phyloP scores from a whole-genome alignment of 2,797 vertebrate species.

The Falco rusticolus region DNA sequence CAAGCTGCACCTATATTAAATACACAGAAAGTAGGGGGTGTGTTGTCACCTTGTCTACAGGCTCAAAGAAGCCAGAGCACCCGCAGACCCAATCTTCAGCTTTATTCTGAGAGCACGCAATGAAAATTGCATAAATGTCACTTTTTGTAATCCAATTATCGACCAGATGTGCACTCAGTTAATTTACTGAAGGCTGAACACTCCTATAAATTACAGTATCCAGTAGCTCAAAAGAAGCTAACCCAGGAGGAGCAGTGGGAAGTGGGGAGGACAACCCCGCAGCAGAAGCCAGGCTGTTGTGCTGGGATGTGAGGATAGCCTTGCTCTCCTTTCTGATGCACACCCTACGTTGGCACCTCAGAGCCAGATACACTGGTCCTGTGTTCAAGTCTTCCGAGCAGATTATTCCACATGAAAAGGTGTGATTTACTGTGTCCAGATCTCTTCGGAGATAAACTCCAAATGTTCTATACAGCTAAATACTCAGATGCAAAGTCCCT shows the following conservation, averaged over 20 bases:
- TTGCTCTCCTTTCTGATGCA: neutral
- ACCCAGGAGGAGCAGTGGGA: neutral
- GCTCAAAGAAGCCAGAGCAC: neutral
- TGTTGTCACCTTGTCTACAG: neutral
- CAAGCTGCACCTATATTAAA: neutral
- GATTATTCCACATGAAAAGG: neutral
- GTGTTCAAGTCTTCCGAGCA: neutral
- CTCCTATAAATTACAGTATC: neutral
- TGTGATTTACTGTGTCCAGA: neutral
- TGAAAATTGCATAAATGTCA: neutral
- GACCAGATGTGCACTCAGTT: neutral
- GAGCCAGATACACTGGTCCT: neutral
- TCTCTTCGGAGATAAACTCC: neutral
- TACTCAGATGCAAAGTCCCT: neutral
- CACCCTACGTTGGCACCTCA: neutral
- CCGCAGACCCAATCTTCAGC: neutral
- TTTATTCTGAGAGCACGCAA: neutral
- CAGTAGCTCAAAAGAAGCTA: neutral
- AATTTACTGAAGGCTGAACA: neutral
- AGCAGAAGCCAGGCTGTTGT: neutral
- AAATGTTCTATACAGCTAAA: neutral
- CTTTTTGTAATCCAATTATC: neutral
- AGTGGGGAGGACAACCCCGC: neutral
- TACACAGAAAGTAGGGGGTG: neutral
- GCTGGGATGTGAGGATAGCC: neutral